Evolutionary conservation across 2,888 invertebrate species (phyloP).

Genomic region (Mythimna vitellina): DNA sequence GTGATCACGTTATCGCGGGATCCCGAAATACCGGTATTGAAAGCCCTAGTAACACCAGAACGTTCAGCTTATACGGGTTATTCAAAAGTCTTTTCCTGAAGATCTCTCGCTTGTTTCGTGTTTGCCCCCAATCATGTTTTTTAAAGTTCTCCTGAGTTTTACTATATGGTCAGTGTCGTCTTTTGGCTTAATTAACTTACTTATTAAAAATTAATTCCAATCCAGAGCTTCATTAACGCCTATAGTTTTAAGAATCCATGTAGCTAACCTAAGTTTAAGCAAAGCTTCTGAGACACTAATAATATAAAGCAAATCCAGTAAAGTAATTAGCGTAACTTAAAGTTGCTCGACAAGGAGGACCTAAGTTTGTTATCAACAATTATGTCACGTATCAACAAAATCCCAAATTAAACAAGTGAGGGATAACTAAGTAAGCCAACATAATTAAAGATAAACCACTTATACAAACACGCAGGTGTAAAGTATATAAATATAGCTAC

Average conservation of each 20-base stretch:
- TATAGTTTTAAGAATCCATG: constrained; percentile 22
- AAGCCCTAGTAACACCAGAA: not conserved
- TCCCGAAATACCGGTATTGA: too few relatives aligned
- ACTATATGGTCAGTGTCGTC: not conserved
- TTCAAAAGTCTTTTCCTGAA: constrained; percentile 5
- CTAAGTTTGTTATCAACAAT: constrained; percentile 68
- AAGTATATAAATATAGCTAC: constrained; percentile 39
- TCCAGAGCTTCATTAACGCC: not conserved
- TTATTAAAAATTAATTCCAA: constrained; percentile 9
- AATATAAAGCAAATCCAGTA: constrained; percentile 41
- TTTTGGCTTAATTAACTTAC: constrained; percentile 14
- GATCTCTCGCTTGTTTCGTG: constrained; percentile 6
- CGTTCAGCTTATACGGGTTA: not conserved
- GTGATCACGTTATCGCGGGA: too few relatives aligned
- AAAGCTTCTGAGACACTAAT: constrained; percentile 22
- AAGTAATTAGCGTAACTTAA: constrained; percentile 53
- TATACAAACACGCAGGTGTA: constrained; percentile 63
- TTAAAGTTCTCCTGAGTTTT: not conserved
- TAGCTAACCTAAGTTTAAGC: not conserved
- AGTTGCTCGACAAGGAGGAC: constrained; percentile 38
- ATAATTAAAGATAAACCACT: constrained; percentile 73
- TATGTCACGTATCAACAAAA: constrained; percentile 69
- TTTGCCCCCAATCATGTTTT: constrained; percentile 22
- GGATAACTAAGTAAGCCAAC: constrained; percentile 67
- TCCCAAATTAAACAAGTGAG: constrained; percentile 71